Percentiles rank a stretch among this genome's conserved stretches.
phyloP scores from a whole-genome alignment of 2,888 invertebrate species.

The Melanotus villosus region DNA sequence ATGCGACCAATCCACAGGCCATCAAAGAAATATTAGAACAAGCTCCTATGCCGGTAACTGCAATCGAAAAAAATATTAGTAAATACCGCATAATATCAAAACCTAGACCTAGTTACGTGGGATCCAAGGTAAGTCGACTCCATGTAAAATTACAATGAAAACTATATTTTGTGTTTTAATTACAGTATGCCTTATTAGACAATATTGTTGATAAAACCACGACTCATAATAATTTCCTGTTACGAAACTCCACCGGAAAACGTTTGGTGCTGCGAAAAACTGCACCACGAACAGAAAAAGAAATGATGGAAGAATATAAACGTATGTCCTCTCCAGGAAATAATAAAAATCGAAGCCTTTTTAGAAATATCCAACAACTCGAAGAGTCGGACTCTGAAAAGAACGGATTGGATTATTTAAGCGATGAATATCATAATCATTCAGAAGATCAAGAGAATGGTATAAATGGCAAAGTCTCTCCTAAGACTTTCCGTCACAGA shows the following conservation, averaged over 20 bases:
- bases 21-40: slow-evolving; percentile 34
- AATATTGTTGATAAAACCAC: slow-evolving; percentile 1
- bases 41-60: slow-evolving; percentile 23
- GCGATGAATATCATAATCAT: background rate
- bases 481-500: too few relatives aligned
- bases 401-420: too few relatives aligned
- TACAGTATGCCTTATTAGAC: slow-evolving; percentile 24
- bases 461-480: too few relatives aligned
- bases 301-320: slow-evolving; percentile 29
- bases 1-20: slow-evolving; percentile 30
- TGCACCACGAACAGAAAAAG: slow-evolving; percentile 15
- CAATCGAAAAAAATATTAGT: slow-evolving; percentile 13
- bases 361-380: background rate
- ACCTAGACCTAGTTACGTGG: background rate
- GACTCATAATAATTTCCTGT: background rate
- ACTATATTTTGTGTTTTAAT: background rate
- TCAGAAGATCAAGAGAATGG: background rate
- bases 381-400: background rate
- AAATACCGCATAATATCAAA: slow-evolving; percentile 19
- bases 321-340: background rate
- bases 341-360: slow-evolving; percentile 14
- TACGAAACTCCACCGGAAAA: background rate
- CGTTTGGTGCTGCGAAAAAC: slow-evolving; percentile 21
- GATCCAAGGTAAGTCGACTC: too few relatives aligned
- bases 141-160: too few relatives aligned